A percentile compares a stretch with the other conserved stretches of the same genome.
Conservation (phyloP, 2,888 invertebrate genomes). For the Drosophila kambysellisi region DNA sequence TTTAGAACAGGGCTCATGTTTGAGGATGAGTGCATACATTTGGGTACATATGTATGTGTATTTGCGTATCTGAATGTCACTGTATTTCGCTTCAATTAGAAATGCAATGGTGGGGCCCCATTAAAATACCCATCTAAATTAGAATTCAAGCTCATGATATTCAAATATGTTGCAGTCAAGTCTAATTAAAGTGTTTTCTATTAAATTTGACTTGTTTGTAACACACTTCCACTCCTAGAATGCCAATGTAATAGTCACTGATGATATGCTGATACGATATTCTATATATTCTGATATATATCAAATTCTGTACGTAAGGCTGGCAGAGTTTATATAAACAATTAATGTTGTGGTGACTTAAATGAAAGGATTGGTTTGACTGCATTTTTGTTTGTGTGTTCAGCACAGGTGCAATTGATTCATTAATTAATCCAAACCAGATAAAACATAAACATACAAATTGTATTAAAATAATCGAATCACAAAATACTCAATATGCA, state of each 20-base stretch:
- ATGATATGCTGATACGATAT: too few species aligned
- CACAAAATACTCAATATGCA: slow-evolving; percentile 41
- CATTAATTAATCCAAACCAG: slow-evolving; percentile 74
- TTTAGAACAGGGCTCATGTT: slow-evolving; percentile 1
- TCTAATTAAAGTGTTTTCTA: not conserved
- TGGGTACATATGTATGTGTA: not conserved
- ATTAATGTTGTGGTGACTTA: slow-evolving; percentile 4
- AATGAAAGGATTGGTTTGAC: slow-evolving; percentile 10
- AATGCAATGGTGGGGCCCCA: slow-evolving; percentile 3
- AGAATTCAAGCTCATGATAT: slow-evolving; percentile 2
- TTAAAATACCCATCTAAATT: not conserved
- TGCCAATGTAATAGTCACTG: not conserved
- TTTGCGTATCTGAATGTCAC: not conserved
- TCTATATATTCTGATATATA: too few species aligned
- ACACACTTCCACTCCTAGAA: not conserved
- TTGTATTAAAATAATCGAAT: slow-evolving; percentile 78
- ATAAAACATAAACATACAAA: slow-evolving; percentile 64
- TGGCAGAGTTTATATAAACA: not conserved
- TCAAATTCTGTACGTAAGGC: not conserved
- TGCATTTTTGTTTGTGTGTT: slow-evolving; percentile 1
- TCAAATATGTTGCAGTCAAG: not conserved
- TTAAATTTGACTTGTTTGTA: not conserved
- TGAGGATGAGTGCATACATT: not conserved
- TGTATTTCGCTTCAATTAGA: slow-evolving; percentile 12
- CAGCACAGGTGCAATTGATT: slow-evolving; percentile 66